Base-by-base conservation (phyloP, 2,113 vertebrate genomes). In the Lepidothrix coronata region DNA sequence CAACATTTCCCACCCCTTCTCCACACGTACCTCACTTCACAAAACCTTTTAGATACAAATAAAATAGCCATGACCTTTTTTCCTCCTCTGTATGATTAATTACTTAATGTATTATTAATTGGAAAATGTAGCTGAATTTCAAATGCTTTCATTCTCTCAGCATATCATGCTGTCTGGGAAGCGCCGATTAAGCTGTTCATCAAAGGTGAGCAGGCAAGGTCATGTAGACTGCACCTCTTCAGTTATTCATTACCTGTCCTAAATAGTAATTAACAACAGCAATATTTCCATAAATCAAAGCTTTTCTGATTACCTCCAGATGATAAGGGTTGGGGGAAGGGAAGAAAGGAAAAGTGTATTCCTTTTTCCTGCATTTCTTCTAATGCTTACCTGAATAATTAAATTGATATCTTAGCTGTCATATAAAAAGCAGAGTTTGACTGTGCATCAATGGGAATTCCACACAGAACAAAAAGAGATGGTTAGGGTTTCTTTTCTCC, bases 91-190 rank as follows among this genome's bases (percentile, higher is more conserved):
- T 94, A 98, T 99, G 98, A 99, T 99, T 99, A 99, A 99, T 99
- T 98, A 99, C 98, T 99, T 99, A 98, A 99, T 98, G 98, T 98
- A 98, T 97, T 98, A 98, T 98, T 99, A 99, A 99, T 99, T 99
- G 97, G 96, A 97, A 98, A 97, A 98, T 96, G 96, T 96, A 97
- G 97, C 97, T 98, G 97, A 98, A 98, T 99, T 98, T 98, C 98
- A 98, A 99, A 99, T 97, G 97, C 98, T 98, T 98, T 98, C 98
- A 98, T 98, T 99, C 98, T 98, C 98, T 97, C 97, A 97, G 97
- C 98, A 98, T 96, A 98, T 98, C 98, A 98, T 98, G 97, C 97
- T 97, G 96, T 97, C 96, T 97, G 97, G 97, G 98, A 98, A 98
- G 98, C 92, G 88, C 96, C 97, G 94, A 99, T 99, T 98, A 98